These are phyloP conservation scores for Propithecus perrieri DNA, from an alignment of 2,797 vertebrate genomes.

Conservation along the genomic window DNA sequence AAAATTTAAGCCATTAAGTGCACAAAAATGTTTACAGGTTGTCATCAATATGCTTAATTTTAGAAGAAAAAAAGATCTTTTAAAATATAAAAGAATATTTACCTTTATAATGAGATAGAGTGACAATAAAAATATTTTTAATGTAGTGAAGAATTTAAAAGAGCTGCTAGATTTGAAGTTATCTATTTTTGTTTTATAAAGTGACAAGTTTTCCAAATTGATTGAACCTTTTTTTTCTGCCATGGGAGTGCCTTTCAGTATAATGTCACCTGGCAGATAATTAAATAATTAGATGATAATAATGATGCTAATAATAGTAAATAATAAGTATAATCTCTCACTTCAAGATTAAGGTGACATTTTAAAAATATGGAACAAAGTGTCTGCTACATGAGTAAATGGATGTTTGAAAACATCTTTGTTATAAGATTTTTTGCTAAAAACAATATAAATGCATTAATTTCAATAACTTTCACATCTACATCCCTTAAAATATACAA, in stretches of 20 bases:
- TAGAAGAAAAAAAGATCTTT: neutral
- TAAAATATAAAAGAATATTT: conserved; percentile 1
- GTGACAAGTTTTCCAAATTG: neutral
- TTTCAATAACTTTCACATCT: neutral
- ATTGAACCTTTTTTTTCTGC: neutral
- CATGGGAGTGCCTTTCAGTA: neutral
- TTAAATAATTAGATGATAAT: neutral
- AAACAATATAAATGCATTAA: neutral
- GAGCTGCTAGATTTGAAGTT: neutral
- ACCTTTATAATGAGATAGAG: neutral
- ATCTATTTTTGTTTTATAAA: conserved; percentile 46
- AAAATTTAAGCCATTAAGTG: neutral
- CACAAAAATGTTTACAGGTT: conserved; percentile 3
- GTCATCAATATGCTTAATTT: neutral
- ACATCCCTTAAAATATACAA: neutral
- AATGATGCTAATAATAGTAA: neutral
- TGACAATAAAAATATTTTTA: neutral
- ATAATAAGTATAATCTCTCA: neutral
- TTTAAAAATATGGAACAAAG: conserved; percentile 4
- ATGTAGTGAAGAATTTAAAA: conserved; percentile 13
- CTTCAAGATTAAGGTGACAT: neutral
- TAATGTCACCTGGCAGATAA: neutral
- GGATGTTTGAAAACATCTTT: neutral
- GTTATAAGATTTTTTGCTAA: neutral
- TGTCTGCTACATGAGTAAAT: neutral